A percentile compares a stretch with the other conserved stretches of the same genome.
Evolutionary conservation across 2,888 invertebrate species (phyloP).

Genomic region (Petrolisthes manimaculis): DNA sequence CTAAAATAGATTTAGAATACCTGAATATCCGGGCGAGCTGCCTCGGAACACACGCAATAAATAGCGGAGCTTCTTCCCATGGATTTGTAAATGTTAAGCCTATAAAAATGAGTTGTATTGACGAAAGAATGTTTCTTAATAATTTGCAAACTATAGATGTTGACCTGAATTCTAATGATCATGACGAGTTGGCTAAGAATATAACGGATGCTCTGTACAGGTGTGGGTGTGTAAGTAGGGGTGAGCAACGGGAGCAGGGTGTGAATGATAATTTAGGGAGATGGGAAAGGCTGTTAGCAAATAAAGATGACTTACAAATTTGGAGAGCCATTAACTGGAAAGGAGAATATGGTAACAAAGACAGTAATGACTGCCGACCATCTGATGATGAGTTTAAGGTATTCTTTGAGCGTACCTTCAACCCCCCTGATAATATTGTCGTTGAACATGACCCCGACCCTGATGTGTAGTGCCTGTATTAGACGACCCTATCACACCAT

Average conservation of each 20-base stretch:
- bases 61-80: too few species aligned
- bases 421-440: not conserved
- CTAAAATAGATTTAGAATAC: not conserved
- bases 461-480: not conserved
- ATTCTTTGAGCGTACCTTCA: constrained; percentile 14
- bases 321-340: too few species aligned
- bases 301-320: not conserved
- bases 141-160: not conserved
- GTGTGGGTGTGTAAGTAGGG: constrained; percentile 8
- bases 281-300: constrained; percentile 5
- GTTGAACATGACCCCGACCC: not conserved
- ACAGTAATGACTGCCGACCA: too few species aligned
- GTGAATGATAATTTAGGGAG: constrained; percentile 9
- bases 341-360: too few species aligned
- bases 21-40: not conserved
- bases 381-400: constrained; percentile 6
- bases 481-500: not conserved
- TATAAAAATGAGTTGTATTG: constrained; percentile 5
- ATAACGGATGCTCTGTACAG: not conserved
- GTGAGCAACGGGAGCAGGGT: not conserved
- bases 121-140: constrained; percentile 15
- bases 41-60: not conserved
- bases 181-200: not conserved
- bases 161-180: not conserved
- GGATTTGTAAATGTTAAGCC: not conserved